Conservation (phyloP, 2,888 invertebrate genomes). For the Papilio demoleus region DNA sequence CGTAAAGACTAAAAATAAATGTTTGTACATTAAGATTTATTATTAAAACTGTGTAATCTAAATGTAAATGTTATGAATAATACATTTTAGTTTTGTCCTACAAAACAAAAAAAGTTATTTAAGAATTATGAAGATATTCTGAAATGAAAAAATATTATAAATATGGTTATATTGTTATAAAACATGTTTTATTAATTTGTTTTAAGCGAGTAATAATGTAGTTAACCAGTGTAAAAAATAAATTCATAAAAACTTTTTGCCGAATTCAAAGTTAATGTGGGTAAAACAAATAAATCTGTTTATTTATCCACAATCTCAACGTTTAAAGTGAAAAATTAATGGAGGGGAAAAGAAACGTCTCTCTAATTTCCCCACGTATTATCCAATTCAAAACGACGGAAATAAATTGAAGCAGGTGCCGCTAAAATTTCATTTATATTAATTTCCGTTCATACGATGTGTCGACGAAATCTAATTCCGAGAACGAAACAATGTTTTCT, state of each 20-base stretch:
- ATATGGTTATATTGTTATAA: too few relatives aligned
- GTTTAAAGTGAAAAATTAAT: background rate
- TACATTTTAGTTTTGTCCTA: too few relatives aligned
- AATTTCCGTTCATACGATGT: slow-evolving; percentile 19
- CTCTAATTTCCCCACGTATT: slow-evolving; percentile 19
- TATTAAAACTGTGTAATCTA: background rate
- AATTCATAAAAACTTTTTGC: too few relatives aligned
- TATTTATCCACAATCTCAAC: background rate
- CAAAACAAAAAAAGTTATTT: background rate
- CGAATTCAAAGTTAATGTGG: too few relatives aligned
- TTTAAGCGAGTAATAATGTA: too few relatives aligned
- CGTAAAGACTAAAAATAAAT: slow-evolving; percentile 13
- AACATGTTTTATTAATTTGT: too few relatives aligned
- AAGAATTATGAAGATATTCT: too few relatives aligned
- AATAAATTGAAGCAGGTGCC: slow-evolving; percentile 32
- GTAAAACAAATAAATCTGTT: too few relatives aligned
- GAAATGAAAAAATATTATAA: too few relatives aligned
- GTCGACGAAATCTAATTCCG: slow-evolving; percentile 11
- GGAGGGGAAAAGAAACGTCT: background rate
- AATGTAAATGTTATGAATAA: background rate
- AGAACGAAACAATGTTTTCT: background rate
- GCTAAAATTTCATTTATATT: slow-evolving; percentile 26
- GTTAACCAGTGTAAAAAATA: too few relatives aligned
- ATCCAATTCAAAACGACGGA: slow-evolving; percentile 28
- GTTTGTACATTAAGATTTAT: slow-evolving; percentile 1